Conservation (phyloP, 2,888 invertebrate species). For the Norana najaformis region DNA sequence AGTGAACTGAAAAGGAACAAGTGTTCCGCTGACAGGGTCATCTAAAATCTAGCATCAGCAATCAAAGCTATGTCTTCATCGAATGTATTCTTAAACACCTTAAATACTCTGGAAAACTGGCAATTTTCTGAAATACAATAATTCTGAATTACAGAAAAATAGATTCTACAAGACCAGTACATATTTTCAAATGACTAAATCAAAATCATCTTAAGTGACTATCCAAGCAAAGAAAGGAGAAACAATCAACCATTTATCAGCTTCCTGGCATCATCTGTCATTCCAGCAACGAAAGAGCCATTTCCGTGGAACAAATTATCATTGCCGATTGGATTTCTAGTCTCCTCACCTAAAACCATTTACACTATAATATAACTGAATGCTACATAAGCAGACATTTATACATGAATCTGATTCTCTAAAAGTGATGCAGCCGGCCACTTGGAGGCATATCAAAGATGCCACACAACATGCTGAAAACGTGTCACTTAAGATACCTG, state of each 20-base stretch:
- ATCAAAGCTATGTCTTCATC: not conserved
- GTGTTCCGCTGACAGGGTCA: not conserved
- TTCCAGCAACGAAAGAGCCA: not conserved
- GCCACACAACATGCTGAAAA: not conserved
- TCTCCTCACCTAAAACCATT: not conserved
- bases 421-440: too few relatives aligned
- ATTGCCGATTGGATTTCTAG: not conserved
- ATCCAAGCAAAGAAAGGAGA: too few relatives aligned
- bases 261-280: constrained; percentile 13
- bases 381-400: not conserved
- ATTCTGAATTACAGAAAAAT: not conserved
- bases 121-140: not conserved
- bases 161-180: not conserved
- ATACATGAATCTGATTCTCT: not conserved
- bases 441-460: not conserved
- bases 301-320: not conserved
- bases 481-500: too few relatives aligned
- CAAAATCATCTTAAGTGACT: too few relatives aligned
- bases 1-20: not conserved
- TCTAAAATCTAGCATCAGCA: not conserved
- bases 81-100: not conserved
- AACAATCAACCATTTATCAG: not conserved
- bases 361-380: not conserved
- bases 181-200: not conserved
- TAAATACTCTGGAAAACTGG: not conserved